Evolutionary conservation across 2,888 invertebrate genomes (phyloP), one percentile per base, ranked within the genome.

Genomic region (Amblyteles armatorius): DNA sequence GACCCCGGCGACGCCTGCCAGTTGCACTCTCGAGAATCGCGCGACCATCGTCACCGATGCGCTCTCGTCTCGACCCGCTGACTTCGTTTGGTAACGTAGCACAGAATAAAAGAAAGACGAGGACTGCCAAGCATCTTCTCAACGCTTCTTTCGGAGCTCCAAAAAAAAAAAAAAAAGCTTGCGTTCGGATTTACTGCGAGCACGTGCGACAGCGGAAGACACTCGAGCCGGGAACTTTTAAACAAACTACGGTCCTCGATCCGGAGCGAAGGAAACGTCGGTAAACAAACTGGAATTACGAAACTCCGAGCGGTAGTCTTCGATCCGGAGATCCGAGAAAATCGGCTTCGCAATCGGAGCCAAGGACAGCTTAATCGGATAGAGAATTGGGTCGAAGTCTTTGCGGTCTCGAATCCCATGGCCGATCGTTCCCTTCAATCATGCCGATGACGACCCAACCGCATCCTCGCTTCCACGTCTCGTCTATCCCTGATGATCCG

Each of bases 1-100:
- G 74, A 82, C 82, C 82, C 55, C 29, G 11, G 73, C 63, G 73
- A 84, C 84, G 84, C 81, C 78, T 78, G 84, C 65, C 78, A 74
- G 81, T 74, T 82, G 78, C 74, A 82, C 77, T 81, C 81, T 73
- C 68, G 63, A 22, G 71, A 60, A 65, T 74, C 44, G 48, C 63
- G 40, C 26, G 60, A 67, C 67, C 67, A 67, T 40, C 36, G 19
- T 55, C 69, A 71, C 69, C 40, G 73, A 76, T 33, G 69, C 71
- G 80, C 33, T 77, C 72, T 77, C 63, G 22, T 69, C 77, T 50
- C 77, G 74, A 79, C 80, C 77, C 76, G 72, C 68, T 77, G 79
- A 80, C 76, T 79, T 52, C 16, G 36, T 68, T 68, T 55, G 65
- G 67, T 40, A 65, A 77, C 50, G 77, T 40, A 67, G 26, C 40